A percentile compares a stretch with the other conserved stretches of the same genome.
Evolutionary conservation across 2,797 vertebrate genomes (phyloP).

Genomic region (Sebastes vulpes): DNA sequence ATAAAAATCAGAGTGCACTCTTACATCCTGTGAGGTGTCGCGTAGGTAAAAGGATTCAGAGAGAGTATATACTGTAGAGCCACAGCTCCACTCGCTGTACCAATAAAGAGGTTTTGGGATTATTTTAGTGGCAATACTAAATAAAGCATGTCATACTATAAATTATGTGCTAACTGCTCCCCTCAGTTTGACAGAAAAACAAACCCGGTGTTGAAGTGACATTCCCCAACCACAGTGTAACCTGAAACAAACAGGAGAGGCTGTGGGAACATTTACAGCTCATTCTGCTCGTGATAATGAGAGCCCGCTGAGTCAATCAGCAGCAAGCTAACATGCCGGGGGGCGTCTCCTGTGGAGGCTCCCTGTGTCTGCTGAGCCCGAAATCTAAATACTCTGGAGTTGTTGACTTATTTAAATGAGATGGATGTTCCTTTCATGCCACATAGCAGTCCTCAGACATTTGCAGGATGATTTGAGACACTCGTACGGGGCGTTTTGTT

Average conservation of each 20-base stretch:
- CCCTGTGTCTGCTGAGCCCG: slow-evolving; percentile 37
- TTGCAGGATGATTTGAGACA: slow-evolving; percentile 36
- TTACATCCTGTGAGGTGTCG: slow-evolving; percentile 25
- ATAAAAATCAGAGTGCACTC: slow-evolving; percentile 9
- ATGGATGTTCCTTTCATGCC: slow-evolving; percentile 51
- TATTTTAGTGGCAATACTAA: slow-evolving; percentile 11
- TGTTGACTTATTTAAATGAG: slow-evolving; percentile 76
- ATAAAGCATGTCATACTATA: slow-evolving; percentile 20
- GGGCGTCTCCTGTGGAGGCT: slow-evolving; percentile 48
- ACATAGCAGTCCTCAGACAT: slow-evolving; percentile 40
- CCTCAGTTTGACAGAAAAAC: slow-evolving; percentile 19
- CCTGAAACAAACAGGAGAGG: slow-evolving; percentile 51
- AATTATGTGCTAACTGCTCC: slow-evolving; percentile 6
- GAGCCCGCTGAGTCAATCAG: slow-evolving; percentile 71
- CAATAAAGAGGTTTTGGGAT: slow-evolving; percentile 10
- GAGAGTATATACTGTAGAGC: background rate
- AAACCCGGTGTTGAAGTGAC: slow-evolving; percentile 33
- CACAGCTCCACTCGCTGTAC: background rate
- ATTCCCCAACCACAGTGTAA: slow-evolving; percentile 23
- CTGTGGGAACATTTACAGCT: slow-evolving; percentile 44
- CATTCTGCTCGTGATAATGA: slow-evolving; percentile 60
- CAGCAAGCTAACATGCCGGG: slow-evolving; percentile 65
- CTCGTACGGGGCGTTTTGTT: slow-evolving; percentile 16
- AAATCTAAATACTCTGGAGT: slow-evolving; percentile 54
- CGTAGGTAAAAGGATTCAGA: background rate